These are phyloP conservation scores for Holacanthus passer DNA, from an alignment of 2,113 vertebrate genomes.

Conservation along the genomic window DNA sequence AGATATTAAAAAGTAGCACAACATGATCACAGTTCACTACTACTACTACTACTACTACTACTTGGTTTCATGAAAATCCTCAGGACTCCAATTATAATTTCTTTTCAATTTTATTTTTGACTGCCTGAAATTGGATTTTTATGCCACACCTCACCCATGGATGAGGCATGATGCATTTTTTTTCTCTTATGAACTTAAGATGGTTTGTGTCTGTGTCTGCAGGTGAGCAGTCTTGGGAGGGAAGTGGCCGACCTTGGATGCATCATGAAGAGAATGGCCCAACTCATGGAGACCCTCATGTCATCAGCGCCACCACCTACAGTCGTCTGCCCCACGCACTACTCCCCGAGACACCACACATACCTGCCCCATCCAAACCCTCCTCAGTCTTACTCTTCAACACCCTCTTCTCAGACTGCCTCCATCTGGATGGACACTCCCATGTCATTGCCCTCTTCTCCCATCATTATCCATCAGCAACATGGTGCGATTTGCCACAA, in stretches of 20 bases:
- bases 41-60: background rate
- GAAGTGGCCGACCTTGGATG: slow-evolving; percentile 83
- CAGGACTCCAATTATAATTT: background rate
- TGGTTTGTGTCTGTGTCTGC: slow-evolving; percentile 45
- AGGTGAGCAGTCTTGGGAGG: slow-evolving; percentile 81
- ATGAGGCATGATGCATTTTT: too few species aligned
- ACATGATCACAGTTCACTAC: too few species aligned
- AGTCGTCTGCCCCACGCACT: slow-evolving; percentile 62
- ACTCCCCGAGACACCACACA: slow-evolving; percentile 59
- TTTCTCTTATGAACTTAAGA: too few species aligned
- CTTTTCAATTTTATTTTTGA: background rate
- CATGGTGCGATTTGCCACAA: slow-evolving; percentile 39
- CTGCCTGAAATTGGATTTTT: too few species aligned
- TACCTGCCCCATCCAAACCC: slow-evolving; percentile 45
- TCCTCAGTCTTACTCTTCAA: slow-evolving; percentile 44
- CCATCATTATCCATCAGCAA: slow-evolving; percentile 49
- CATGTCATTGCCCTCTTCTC: slow-evolving; percentile 59
- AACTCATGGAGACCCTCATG: slow-evolving; percentile 81
- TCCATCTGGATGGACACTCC: slow-evolving; percentile 64
- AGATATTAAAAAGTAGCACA: too few species aligned
- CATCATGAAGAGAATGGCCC: slow-evolving; percentile 80
- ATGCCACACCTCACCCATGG: too few species aligned
- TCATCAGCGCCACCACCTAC: slow-evolving; percentile 61
- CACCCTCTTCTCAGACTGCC: slow-evolving; percentile 58
- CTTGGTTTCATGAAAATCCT: too few species aligned